These are phyloP conservation scores for Bathynomus jamesi DNA, from an alignment of 1,140 invertebrate genomes.

Conservation along the genomic window DNA sequence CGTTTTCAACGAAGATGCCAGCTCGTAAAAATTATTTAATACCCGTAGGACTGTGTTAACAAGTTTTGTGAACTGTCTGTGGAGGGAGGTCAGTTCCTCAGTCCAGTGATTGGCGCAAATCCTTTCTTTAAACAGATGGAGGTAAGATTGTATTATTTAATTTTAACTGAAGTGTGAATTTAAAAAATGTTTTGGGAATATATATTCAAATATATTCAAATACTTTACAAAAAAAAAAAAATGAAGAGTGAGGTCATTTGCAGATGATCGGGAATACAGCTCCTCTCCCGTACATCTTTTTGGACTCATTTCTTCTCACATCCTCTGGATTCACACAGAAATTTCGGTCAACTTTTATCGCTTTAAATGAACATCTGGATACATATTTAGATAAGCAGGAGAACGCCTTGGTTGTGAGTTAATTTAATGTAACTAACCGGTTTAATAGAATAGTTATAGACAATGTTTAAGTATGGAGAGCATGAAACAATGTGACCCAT, in stretches of 20 bases:
- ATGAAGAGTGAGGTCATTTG: too few relatives aligned
- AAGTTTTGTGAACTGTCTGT: conserved; percentile 41
- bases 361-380: conserved; percentile 89
- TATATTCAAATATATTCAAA: too few relatives aligned
- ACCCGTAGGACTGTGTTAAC: conserved; percentile 2
- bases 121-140: conserved; percentile 38
- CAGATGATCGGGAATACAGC: conserved; percentile 51
- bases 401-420: conserved; percentile 71
- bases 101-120: conserved; percentile 41
- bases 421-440: conserved; percentile 5
- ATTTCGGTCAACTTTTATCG: conserved; percentile 79
- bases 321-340: conserved; percentile 56
- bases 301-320: conserved; percentile 54
- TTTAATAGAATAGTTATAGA: background rate
- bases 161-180: conserved; percentile 38
- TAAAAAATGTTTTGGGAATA: too few relatives aligned
- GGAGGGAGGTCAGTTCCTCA: conserved; percentile 45
- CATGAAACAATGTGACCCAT: too few relatives aligned
- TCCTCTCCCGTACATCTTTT: conserved; percentile 44
- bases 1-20: too few relatives aligned
- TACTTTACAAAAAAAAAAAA: too few relatives aligned
- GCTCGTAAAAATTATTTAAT: too few relatives aligned
- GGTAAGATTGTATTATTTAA: conserved; percentile 12
- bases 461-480: background rate
- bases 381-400: conserved; percentile 87